Percentiles rank a stretch among this genome's conserved stretches.
Evolutionary conservation across 2,888 invertebrate genomes (phyloP).

Genomic region (Nesidiocoris tenuis): DNA sequence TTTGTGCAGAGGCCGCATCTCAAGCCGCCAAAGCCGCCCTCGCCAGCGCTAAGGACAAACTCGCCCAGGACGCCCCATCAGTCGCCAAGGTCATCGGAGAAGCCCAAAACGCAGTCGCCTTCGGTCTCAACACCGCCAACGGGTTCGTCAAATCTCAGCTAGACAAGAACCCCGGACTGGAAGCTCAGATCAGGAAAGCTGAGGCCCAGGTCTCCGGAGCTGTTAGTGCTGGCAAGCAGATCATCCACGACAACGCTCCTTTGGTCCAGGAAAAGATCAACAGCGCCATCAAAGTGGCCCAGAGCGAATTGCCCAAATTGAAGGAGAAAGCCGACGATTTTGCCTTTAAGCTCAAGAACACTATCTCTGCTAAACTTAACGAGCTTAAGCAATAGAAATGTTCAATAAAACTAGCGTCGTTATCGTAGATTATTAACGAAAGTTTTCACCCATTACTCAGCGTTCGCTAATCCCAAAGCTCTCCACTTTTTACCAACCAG

Average conservation of each 20-base stretch:
- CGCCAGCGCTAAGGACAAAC: neutral
- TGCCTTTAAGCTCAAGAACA: neutral
- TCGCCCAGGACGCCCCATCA: neutral
- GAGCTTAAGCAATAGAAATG: neutral
- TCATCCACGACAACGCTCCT: neutral
- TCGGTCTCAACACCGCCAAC: neutral
- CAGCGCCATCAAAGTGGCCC: neutral
- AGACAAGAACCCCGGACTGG: neutral
- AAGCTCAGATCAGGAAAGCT: neutral
- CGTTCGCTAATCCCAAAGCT: too few relatives aligned
- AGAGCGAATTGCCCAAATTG: neutral
- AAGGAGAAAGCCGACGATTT: neutral
- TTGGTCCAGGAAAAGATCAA: neutral
- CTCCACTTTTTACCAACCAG: too few relatives aligned
- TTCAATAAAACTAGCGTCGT: neutral
- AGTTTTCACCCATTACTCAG: too few relatives aligned
- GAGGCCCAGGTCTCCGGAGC: neutral
- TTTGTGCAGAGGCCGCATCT: neutral
- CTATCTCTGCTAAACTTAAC: neutral
- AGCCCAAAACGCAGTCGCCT: neutral
- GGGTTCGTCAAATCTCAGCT: neutral
- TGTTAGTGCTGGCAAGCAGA: neutral
- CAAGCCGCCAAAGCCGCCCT: neutral
- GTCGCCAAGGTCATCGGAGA: neutral
- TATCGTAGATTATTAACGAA: too few relatives aligned